Base-by-base conservation (phyloP, 2,888 invertebrate genomes). In the Folsomia manolachei region DNA sequence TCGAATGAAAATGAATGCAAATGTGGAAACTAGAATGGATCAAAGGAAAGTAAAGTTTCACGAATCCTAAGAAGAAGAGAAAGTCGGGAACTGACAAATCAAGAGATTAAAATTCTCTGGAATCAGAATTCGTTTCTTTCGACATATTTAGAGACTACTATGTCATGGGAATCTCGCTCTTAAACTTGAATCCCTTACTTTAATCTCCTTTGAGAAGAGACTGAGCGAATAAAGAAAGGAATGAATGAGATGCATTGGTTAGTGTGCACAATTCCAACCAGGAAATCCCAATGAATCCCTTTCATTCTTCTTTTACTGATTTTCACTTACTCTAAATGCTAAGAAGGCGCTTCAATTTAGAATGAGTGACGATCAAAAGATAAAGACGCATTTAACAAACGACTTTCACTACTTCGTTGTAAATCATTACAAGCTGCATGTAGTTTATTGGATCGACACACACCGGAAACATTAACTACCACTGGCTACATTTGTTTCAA, bases 71-170 rank as follows among this genome's bases (percentile, higher is more conserved):
- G 56, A 56, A 23, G 18, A 2, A 23, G 23, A 62, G 25, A 62
- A 25, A 14, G 25, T 21, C 56, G 23, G 56, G 56, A 56, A 24
- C 21, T 62, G 24, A 62, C 23, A 62, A 62, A 62, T 62, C 62
- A 62, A 24, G 14, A 62, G 62, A 62, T 62, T 62, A 62, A 62
- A 62, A 62, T 62, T 23, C 21, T 24, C 62, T 62, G 39, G 14
- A 39, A 39, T 39, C 39, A 39, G 39, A 39, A 9, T 39, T 62
- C 62, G 25, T 2, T 24, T 14, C 62, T 62, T 23, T 62, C 14
- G 60, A 60, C 9, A 60, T 60, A 14, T 39, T 39, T 39, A 39
- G 39, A 39, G 39, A 39, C 39, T 39, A 14, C n/a, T n/a, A n/a
- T n/a, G n/a, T n/a, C n/a, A n/a, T n/a, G 14, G 39, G 14, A 39